Base-by-base conservation (phyloP, 2,888 invertebrate species). In the Aricia artaxerxes region DNA sequence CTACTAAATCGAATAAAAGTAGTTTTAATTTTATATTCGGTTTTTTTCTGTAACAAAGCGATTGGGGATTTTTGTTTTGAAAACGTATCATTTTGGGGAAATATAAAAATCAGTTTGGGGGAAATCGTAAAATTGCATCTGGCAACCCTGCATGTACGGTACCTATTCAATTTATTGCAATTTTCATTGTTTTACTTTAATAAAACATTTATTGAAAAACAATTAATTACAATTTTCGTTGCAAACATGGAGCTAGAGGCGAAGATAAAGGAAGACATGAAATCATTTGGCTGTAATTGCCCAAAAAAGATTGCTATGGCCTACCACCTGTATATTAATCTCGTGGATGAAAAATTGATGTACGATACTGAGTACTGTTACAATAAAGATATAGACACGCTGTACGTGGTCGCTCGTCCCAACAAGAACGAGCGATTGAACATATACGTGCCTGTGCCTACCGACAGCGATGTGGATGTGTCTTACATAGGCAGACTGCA, bases 361-460 rank as follows among this genome's bases (percentile, higher is more conserved):
- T 92, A 94, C 82, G 94, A 95, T 79, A 92, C 92, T 0, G 93
- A 94, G 84, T 94, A 94, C 81, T 92, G 91, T 73, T 95, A 90
- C 82, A 93, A 94, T 80, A 91, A 87, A 79, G 93, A 94, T 75
- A 88, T 94, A 73, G 90, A 93, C 78, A 90, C 90, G 0, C 83
- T 94, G 1, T 95, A 94, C 81, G 87, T 95, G 4, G 91, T 93
- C 1, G 95, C 94, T 0, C 87, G 91, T 73, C 90, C 92, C 0
- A 88, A 86, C 76, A 92, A 90, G 82, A 87, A 88, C 38, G 89
- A 89, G 5, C 92, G 91, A 84, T 84, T 91, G 35, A 93, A 94
- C 81, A 93, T 94, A 78, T 95, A 93, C 82, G 91, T 95, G 6
- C 94, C 95, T 1, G 84, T 91, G 78, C 88, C 90, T 0, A 90